Percentiles rank a stretch among this genome's conserved stretches.
Evolutionary conservation across 2,113 vertebrate species (phyloP).

Genomic region (Odocoileus hemionus): DNA sequence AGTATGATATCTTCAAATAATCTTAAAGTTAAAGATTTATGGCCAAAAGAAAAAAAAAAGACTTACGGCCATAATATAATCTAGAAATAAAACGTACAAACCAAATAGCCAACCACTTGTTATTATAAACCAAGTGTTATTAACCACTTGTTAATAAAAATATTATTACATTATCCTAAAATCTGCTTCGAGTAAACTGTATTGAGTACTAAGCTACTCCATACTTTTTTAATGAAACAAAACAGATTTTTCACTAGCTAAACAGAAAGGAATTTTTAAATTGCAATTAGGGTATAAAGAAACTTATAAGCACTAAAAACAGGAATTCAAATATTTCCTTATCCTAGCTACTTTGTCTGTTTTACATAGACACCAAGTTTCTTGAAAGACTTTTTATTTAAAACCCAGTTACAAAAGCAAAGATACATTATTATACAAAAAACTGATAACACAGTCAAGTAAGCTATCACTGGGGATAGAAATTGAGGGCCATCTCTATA

Average conservation of each 20-base stretch:
- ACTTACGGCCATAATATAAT: not conserved
- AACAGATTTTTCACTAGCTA: not conserved
- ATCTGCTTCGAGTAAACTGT: not conserved
- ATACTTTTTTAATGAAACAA: not conserved
- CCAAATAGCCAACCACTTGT: not conserved
- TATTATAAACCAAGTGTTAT: not conserved
- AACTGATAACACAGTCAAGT: not conserved
- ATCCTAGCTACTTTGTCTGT: not conserved
- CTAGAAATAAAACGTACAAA: constrained; percentile 18
- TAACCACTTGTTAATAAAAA: not conserved
- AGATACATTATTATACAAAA: not conserved
- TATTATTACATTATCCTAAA: not conserved
- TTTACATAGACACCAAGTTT: not conserved
- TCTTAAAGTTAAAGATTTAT: not conserved
- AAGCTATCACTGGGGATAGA: not conserved
- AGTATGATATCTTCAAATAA: not conserved
- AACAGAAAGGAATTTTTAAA: not conserved
- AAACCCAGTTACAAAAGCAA: not conserved
- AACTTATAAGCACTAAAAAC: not conserved
- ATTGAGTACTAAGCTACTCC: not conserved
- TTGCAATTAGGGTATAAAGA: not conserved
- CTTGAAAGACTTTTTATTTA: constrained; percentile 17
- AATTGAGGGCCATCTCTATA: not conserved
- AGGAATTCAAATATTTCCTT: constrained; percentile 29
- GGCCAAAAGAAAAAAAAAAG: not conserved